These are phyloP conservation scores for Balaenoptera acutorostrata DNA, from an alignment of 2,113 vertebrate species.

Conservation along the genomic window DNA sequence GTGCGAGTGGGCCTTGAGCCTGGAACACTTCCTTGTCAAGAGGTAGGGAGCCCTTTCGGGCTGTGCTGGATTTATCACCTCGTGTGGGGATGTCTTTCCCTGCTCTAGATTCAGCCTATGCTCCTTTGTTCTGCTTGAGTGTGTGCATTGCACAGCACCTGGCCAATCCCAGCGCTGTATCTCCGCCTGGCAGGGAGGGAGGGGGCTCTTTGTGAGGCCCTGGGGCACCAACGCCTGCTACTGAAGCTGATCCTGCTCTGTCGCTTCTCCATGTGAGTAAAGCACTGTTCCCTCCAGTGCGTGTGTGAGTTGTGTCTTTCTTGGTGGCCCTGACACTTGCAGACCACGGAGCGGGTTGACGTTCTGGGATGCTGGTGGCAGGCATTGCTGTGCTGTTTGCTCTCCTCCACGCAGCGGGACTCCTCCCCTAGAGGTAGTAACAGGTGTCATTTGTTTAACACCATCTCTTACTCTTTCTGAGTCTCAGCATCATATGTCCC, in stretches of 20 bases:
- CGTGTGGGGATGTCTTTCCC: no score
- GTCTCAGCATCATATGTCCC: background rate
- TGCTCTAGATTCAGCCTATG: rapidly evolving
- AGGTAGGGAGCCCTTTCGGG: background rate
- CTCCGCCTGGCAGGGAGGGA: background rate
- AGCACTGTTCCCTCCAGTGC: background rate
- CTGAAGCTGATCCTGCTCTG: background rate
- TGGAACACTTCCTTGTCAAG: background rate
- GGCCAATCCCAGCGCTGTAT: background rate
- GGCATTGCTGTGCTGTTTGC: background rate
- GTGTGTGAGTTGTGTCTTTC: background rate
- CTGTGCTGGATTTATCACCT: background rate
- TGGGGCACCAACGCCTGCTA: background rate
- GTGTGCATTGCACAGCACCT: background rate
- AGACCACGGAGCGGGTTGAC: background rate
- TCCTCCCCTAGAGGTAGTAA: background rate
- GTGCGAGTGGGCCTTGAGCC: background rate
- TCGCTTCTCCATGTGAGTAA: background rate
- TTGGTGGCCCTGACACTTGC: background rate
- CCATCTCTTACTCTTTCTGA: background rate
- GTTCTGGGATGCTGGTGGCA: background rate
- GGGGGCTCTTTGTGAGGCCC: rapidly evolving
- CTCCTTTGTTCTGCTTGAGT: background rate
- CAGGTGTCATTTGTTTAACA: background rate
- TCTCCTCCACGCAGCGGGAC: background rate